A percentile compares a stretch with the other conserved stretches of the same genome.
Conservation (phyloP, 2,113 vertebrate genomes). For the Neofelis nebulosa region DNA sequence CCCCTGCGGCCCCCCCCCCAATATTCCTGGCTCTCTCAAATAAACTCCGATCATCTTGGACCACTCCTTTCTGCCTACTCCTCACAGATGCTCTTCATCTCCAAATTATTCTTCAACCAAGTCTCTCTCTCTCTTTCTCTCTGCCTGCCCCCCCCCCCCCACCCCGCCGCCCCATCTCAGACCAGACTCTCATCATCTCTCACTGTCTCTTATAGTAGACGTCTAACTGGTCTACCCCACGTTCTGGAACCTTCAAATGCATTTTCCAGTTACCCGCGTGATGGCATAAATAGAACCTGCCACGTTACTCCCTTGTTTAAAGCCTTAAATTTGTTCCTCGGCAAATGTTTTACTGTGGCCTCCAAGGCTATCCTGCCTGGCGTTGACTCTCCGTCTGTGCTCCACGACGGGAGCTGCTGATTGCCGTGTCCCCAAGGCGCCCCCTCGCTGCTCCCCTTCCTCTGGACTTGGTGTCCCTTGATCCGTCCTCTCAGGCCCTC, state of each 20-base stretch:
- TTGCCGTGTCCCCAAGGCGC: neutral
- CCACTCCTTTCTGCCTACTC: neutral
- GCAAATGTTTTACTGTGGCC: neutral
- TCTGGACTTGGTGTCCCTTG: neutral
- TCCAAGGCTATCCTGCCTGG: neutral
- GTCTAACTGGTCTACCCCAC: neutral
- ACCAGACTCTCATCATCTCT: neutral
- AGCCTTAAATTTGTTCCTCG: neutral
- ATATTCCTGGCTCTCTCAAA: neutral
- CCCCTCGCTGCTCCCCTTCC: neutral
- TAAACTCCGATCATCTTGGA: neutral
- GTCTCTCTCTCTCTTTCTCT: neutral
- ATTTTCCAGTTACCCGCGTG: neutral
- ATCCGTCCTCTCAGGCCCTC: neutral
- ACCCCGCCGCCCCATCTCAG: neutral
- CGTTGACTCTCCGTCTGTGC: rapidly evolving
- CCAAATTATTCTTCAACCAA: too few species aligned
- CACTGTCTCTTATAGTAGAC: neutral
- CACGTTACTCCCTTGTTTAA: neutral
- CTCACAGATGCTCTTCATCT: neutral
- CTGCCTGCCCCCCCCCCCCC: neutral
- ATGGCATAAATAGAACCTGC: neutral
- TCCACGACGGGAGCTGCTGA: neutral
- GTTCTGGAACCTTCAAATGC: neutral
- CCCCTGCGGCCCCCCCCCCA: neutral